Evolutionary conservation across 2,888 invertebrate genomes (phyloP).

Genomic region (Cylloceria caligata): DNA sequence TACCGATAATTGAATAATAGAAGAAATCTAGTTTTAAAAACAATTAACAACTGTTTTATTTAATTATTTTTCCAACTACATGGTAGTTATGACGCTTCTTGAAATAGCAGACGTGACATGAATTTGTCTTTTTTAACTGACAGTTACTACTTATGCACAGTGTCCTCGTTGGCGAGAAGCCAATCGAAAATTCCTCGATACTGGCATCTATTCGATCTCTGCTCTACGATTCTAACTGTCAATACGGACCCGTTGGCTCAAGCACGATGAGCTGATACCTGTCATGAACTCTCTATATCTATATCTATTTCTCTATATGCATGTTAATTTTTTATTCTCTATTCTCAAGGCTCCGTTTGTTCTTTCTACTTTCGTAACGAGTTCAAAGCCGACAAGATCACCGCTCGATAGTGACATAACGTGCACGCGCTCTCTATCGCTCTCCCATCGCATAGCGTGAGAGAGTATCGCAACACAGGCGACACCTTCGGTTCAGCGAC

Average conservation of each 20-base stretch:
- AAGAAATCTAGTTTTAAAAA: too few relatives aligned
- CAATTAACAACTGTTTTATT: too few relatives aligned
- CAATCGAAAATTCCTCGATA: slow-evolving; percentile 69
- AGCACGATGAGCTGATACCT: slow-evolving; percentile 24
- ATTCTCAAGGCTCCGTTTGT: slow-evolving; percentile 47
- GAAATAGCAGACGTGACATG: background rate
- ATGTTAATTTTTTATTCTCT: slow-evolving; percentile 9
- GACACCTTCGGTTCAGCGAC: slow-evolving; percentile 62
- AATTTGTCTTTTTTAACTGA: slow-evolving; percentile 34
- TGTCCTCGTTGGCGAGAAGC: slow-evolving; percentile 70
- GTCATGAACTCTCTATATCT: slow-evolving; percentile 5
- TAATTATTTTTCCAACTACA: too few relatives aligned
- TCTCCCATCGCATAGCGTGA: slow-evolving; percentile 69
- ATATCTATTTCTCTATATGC: slow-evolving; percentile 22
- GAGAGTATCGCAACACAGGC: slow-evolving; percentile 61
- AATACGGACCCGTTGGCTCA: slow-evolving; percentile 53
- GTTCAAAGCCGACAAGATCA: slow-evolving; percentile 57
- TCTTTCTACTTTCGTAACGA: slow-evolving; percentile 54
- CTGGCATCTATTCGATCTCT: slow-evolving; percentile 61
- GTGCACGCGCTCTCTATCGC: background rate
- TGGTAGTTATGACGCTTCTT: too few relatives aligned
- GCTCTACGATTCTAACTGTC: slow-evolving; percentile 62
- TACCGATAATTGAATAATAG: too few relatives aligned
- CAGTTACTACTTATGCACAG: slow-evolving; percentile 65
- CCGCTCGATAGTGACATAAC: slow-evolving; percentile 43